A percentile compares a stretch with the other conserved stretches of the same genome.
phyloP scores from a whole-genome alignment of 2,113 vertebrate genomes.

The Xenopus tropicalis region DNA sequence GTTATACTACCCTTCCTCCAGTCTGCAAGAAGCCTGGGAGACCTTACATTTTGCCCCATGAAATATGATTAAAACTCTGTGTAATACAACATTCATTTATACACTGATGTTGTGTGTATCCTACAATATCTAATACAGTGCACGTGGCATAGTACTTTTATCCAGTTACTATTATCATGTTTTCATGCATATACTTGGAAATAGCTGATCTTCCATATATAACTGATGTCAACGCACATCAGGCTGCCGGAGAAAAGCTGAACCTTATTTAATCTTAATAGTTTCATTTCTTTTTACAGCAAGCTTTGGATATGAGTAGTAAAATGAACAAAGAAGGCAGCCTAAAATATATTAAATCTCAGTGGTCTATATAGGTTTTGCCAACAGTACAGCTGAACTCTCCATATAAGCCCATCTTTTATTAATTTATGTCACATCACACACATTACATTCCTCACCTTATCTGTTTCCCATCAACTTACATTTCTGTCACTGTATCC shows the following conservation, averaged over 20 bases:
- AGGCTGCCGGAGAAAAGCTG: background rate
- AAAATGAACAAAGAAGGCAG: slow-evolving; percentile 31
- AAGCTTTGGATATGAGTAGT: slow-evolving; percentile 5
- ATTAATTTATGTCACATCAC: slow-evolving; percentile 62
- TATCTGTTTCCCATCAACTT: slow-evolving; percentile 70
- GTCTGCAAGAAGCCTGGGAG: no score
- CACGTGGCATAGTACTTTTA: no score
- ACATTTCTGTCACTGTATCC: slow-evolving; percentile 67
- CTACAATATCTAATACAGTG: no score
- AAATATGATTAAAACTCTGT: no score
- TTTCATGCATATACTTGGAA: no score
- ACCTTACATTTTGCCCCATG: no score
- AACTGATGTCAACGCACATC: background rate
- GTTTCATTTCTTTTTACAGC: slow-evolving; percentile 29
- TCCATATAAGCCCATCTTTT: slow-evolving; percentile 60
- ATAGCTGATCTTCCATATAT: no score
- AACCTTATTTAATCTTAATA: slow-evolving; percentile 14
- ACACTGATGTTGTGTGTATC: no score
- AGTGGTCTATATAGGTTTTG: slow-evolving; percentile 47
- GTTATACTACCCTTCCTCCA: no score
- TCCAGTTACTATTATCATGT: no score
- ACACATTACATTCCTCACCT: slow-evolving; percentile 59
- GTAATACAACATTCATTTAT: no score
- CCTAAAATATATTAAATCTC: slow-evolving; percentile 47
- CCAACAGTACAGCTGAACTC: slow-evolving; percentile 45